Conservation (phyloP, 92 coral and sea anemone species). For the Heteractis magnifica region DNA sequence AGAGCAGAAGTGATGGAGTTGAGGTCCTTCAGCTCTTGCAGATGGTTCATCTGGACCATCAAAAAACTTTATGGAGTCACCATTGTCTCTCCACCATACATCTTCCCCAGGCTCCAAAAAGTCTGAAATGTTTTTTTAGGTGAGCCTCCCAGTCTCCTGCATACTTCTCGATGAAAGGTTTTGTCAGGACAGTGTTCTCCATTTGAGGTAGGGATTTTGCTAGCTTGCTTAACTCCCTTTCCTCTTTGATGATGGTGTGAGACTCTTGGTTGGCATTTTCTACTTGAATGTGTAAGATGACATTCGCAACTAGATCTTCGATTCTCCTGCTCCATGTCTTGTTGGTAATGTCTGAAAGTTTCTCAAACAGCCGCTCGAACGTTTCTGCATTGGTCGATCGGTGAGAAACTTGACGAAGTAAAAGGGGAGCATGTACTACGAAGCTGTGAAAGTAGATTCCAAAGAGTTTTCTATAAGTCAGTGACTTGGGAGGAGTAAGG, state of each 20-base stretch:
- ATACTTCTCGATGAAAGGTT: conserved; percentile 26
- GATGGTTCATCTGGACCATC: conserved; percentile 51
- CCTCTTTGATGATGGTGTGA: conserved; percentile 26
- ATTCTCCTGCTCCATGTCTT: conserved; percentile 38
- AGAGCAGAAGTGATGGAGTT: conserved; percentile 42
- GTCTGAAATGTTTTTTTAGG: conserved; percentile 49
- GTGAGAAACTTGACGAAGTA: conserved; percentile 20
- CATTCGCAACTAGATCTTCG: conserved; percentile 45
- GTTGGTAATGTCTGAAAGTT: conserved; percentile 29
- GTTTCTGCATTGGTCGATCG: conserved; percentile 37
- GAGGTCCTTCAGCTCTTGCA: conserved; percentile 39
- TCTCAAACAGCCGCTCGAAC: conserved; percentile 48
- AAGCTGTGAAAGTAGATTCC: conserved; percentile 53
- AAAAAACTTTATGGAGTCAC: conserved; percentile 57
- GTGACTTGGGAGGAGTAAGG: conserved; percentile 45
- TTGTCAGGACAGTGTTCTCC: conserved; percentile 29
- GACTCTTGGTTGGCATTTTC: neutral
- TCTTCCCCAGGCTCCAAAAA: conserved; percentile 51
- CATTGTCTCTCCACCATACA: conserved; percentile 59
- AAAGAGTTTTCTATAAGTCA: conserved; percentile 56
- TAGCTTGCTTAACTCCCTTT: conserved; percentile 43
- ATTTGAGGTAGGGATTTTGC: conserved; percentile 35
- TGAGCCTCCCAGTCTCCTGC: conserved; percentile 61
- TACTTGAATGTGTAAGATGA: conserved; percentile 35
- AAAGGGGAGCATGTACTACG: conserved; percentile 24